A percentile compares a stretch with the other conserved stretches of the same genome.
These are phyloP conservation scores for Opisthocomus hoazin DNA, from an alignment of 2,113 vertebrate species.

Conservation along the genomic window DNA sequence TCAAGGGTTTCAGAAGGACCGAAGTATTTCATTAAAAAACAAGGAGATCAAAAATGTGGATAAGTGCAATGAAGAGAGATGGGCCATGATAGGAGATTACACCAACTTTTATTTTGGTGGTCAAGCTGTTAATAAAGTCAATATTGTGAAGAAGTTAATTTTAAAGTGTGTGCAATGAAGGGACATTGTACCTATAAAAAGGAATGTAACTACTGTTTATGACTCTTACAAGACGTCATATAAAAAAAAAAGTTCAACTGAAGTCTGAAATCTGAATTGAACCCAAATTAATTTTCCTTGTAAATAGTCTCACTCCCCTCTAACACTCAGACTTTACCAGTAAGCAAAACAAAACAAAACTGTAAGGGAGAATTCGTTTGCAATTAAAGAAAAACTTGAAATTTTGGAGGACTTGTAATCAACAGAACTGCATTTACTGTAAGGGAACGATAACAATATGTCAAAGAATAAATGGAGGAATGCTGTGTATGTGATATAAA, in stretches of 20 bases:
- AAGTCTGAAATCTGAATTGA: neutral
- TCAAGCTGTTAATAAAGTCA: neutral
- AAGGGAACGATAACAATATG: neutral
- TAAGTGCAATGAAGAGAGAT: neutral
- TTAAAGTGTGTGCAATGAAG: neutral
- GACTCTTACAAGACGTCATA: neutral
- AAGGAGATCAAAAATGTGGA: neutral
- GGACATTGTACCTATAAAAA: neutral
- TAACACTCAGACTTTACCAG: neutral
- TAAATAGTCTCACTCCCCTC: neutral
- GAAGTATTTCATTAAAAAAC: neutral
- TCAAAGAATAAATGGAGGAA: neutral
- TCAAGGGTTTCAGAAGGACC: neutral
- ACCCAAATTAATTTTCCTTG: neutral
- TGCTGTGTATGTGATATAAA: neutral
- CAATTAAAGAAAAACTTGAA: neutral
- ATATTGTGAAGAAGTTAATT: neutral
- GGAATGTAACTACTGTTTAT: neutral
- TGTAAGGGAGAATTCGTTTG: neutral
- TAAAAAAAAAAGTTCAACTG: neutral
- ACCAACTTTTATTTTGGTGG: neutral
- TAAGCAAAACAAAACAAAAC: neutral
- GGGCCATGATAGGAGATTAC: neutral
- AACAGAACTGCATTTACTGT: neutral
- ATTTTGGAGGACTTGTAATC: neutral